These are phyloP conservation scores for Teleogryllus oceanicus DNA, from an alignment of 2,888 invertebrate genomes.

Conservation along the genomic window DNA sequence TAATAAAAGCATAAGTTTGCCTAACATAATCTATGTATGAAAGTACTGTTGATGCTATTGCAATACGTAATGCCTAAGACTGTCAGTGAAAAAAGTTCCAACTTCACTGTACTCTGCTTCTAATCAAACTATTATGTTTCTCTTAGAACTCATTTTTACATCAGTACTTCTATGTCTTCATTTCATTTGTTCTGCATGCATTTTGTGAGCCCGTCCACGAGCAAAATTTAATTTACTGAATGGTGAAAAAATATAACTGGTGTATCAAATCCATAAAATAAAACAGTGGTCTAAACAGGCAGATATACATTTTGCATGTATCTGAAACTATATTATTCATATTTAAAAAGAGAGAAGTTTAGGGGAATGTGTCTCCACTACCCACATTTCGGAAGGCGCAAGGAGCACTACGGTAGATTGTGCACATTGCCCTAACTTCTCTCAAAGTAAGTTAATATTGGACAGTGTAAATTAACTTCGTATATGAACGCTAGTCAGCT, in stretches of 20 bases:
- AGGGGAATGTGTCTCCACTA: neutral
- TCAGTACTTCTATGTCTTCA: neutral
- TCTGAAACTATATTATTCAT: neutral
- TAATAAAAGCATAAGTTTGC: neutral
- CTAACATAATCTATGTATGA: neutral
- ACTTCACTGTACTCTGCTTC: conserved; percentile 9
- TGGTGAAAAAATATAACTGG: neutral
- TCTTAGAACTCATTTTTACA: neutral
- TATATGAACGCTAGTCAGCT: conserved; percentile 18
- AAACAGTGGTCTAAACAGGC: conserved; percentile 6
- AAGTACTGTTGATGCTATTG: conserved; percentile 7
- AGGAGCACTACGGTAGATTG: neutral
- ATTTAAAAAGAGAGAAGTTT: neutral
- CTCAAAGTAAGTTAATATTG: neutral
- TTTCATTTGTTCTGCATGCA: neutral
- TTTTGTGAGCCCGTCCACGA: conserved; percentile 1
- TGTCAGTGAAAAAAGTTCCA: neutral
- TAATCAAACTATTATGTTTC: neutral
- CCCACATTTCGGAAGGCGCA: no score
- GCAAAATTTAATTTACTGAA: neutral
- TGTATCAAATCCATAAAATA: neutral
- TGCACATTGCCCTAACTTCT: neutral
- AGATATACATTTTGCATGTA: conserved; percentile 9
- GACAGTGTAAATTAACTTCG: conserved; percentile 10
- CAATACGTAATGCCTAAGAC: conserved; percentile 2